phyloP scores from a whole-genome alignment of 2,113 vertebrate species.

The Cairina moschata region DNA sequence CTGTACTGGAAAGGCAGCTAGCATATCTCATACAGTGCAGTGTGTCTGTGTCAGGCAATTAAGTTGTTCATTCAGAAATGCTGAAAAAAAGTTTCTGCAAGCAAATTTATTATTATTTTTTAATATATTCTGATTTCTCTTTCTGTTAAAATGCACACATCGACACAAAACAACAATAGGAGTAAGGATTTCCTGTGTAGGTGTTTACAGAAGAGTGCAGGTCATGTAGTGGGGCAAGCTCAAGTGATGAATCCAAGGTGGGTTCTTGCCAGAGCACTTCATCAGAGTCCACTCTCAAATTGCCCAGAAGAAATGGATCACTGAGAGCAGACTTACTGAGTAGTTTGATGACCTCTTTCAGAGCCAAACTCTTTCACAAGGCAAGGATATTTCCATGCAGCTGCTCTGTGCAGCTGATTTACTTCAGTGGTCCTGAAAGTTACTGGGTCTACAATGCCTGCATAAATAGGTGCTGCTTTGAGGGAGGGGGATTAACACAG shows the following conservation, averaged over 20 bases:
- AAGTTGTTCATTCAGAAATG: not conserved
- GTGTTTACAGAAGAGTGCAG: not conserved
- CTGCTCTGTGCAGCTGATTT: not conserved
- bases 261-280: not conserved
- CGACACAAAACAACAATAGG: not conserved
- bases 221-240: not conserved
- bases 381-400: not conserved
- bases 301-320: not conserved
- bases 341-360: not conserved
- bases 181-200: not conserved
- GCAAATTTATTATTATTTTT: not conserved
- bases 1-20: not conserved
- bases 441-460: fast-evolving
- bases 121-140: not conserved
- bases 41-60: not conserved
- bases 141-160: not conserved
- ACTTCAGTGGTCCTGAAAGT: not conserved
- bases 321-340: not conserved
- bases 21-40: not conserved
- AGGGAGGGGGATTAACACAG: not conserved
- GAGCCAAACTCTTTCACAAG: not conserved
- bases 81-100: not conserved
- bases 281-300: not conserved
- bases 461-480: fast-evolving
- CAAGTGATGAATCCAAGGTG: not conserved